These are phyloP conservation scores for Phoxinus dragarum DNA, from an alignment of 2,797 vertebrate genomes.

Conservation along the genomic window DNA sequence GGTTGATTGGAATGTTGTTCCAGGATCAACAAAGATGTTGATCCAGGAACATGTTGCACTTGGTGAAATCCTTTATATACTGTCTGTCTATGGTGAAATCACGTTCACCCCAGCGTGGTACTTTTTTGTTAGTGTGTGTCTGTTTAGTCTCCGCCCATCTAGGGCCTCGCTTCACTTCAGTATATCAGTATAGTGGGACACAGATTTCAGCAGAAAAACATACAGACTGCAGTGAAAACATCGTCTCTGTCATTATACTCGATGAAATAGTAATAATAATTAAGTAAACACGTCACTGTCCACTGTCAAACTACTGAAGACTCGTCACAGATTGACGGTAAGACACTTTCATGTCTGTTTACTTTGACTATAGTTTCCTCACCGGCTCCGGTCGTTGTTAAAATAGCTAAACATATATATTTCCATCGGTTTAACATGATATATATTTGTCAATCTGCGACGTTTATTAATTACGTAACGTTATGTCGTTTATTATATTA, in stretches of 20 bases:
- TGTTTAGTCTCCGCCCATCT: constrained; percentile 36
- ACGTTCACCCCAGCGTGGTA: neutral
- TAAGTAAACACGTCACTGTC: neutral
- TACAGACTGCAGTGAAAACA: constrained; percentile 23
- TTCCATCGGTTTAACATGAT: neutral
- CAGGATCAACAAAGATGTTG: too few species aligned
- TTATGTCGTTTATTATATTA: neutral
- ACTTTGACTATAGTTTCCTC: neutral
- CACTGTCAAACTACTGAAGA: constrained; percentile 1
- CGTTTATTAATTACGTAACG: neutral
- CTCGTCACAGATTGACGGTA: constrained; percentile 26
- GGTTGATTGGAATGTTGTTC: too few species aligned
- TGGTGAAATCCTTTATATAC: too few species aligned
- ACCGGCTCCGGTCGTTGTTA: neutral
- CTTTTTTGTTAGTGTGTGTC: neutral
- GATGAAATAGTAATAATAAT: neutral
- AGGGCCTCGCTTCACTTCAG: constrained; percentile 20
- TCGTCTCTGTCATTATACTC: neutral
- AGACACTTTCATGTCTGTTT: constrained; percentile 24
- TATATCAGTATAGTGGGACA: neutral
- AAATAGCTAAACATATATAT: neutral
- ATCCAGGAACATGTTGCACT: too few species aligned
- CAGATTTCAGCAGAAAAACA: constrained; percentile 16
- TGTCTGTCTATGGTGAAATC: too few species aligned
- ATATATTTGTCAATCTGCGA: too few species aligned